Evolutionary conservation across 2,888 invertebrate species (phyloP).

Genomic region (Drosophila falleni): DNA sequence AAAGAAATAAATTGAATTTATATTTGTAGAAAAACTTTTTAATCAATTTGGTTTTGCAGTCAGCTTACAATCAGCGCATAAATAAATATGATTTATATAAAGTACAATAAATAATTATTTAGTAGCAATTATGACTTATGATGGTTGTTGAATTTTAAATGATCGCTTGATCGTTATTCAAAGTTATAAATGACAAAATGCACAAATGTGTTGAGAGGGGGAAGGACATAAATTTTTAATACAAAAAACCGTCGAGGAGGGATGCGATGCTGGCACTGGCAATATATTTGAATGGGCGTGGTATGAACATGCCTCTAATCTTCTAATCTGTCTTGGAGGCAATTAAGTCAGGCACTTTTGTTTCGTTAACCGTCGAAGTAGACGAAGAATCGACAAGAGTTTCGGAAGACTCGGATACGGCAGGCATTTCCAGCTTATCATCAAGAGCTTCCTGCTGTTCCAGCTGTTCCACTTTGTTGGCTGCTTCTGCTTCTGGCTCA

Average conservation of each 20-base stretch:
- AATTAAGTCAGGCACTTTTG: slow-evolving; percentile 62
- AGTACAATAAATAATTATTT: slow-evolving; percentile 72
- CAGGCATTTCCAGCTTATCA: background rate
- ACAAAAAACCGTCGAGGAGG: slow-evolving; percentile 27
- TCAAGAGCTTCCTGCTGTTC: slow-evolving; percentile 1
- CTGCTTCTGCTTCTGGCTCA: background rate
- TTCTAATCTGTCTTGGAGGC: slow-evolving; percentile 48
- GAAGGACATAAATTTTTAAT: slow-evolving; percentile 16
- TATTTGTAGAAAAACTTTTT: slow-evolving; percentile 31
- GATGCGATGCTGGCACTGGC: background rate
- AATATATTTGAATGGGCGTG: background rate
- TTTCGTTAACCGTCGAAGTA: slow-evolving; percentile 11
- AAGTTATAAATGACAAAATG: slow-evolving; percentile 62
- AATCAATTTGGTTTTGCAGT: slow-evolving; percentile 31
- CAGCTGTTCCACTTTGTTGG: slow-evolving; percentile 21
- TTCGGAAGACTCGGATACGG: slow-evolving; percentile 19
- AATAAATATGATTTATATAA: slow-evolving; percentile 59
- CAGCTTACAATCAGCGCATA: slow-evolving; percentile 15
- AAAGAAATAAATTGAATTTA: background rate
- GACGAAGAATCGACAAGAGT: slow-evolving; percentile 7
- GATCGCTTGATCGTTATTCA: slow-evolving; percentile 24
- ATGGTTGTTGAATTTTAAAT: slow-evolving; percentile 10
- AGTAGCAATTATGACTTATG: slow-evolving; percentile 38
- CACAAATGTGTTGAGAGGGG: slow-evolving; percentile 22
- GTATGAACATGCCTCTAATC: slow-evolving; percentile 9